These are phyloP conservation scores for Rhynchomys soricoides DNA, from an alignment of 2,113 vertebrate species.

Conservation along the genomic window DNA sequence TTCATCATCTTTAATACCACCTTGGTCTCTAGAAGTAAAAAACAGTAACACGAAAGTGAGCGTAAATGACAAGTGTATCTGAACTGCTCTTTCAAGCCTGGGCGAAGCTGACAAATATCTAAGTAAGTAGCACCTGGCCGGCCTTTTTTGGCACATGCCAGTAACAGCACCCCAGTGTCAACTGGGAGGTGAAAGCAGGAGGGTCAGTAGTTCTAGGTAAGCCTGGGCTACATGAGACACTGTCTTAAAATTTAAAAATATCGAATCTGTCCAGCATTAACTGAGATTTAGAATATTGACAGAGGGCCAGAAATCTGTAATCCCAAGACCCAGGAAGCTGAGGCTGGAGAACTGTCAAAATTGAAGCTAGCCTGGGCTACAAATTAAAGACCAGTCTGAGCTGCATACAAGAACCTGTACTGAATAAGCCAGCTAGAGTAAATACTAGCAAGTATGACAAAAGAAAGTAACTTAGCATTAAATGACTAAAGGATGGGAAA, in stretches of 20 bases:
- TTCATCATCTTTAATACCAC: constrained; percentile 79
- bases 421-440: not conserved
- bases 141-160: not conserved
- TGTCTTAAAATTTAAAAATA: not conserved
- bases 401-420: not conserved
- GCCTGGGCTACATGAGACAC: not conserved
- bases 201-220: not conserved
- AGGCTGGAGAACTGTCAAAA: not conserved
- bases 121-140: not conserved
- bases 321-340: not conserved
- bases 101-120: not conserved
- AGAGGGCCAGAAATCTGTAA: not conserved
- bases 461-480: not conserved
- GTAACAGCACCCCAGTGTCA: not conserved
- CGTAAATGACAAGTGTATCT: not conserved
- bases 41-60: constrained; percentile 37
- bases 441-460: not conserved
- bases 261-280: not conserved
- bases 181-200: not conserved
- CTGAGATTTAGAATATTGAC: not conserved
- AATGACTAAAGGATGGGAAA: not conserved
- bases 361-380: not conserved
- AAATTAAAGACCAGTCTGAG: not conserved
- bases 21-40: constrained; percentile 65
- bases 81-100: not conserved